Conservation (phyloP, 2,888 invertebrate genomes). For the Drosophila vallismaia region DNA sequence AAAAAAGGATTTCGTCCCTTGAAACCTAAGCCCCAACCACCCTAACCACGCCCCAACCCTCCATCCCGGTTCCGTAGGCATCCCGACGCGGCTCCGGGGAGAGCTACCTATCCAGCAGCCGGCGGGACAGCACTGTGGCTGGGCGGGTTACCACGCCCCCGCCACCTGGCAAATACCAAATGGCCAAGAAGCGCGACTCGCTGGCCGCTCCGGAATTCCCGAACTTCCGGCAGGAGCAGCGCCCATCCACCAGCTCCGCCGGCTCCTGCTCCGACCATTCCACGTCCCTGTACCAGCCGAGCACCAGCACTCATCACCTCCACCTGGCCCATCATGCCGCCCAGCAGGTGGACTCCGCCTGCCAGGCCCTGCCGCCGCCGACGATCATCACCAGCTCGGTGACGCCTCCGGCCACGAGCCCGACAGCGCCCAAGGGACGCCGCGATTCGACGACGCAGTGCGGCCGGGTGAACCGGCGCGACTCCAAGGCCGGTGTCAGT, state of each 20-base stretch:
- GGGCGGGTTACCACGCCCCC: slow-evolving; percentile 84
- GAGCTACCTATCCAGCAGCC: slow-evolving; percentile 87
- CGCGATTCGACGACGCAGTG: slow-evolving; percentile 95
- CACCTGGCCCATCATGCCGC: slow-evolving; percentile 84
- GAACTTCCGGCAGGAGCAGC: slow-evolving; percentile 86
- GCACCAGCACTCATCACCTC: slow-evolving; percentile 34
- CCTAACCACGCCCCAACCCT: not conserved
- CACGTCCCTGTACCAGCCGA: slow-evolving; percentile 84
- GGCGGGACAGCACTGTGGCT: slow-evolving; percentile 87
- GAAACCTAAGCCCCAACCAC: not conserved
- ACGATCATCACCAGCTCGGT: slow-evolving; percentile 93
- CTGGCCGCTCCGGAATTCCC: slow-evolving; percentile 85
- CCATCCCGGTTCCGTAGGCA: slow-evolving; percentile 57
- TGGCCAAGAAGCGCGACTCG: slow-evolving; percentile 87
- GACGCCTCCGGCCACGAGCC: slow-evolving; percentile 92
- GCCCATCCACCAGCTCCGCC: slow-evolving; percentile 90
- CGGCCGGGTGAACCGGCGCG: slow-evolving; percentile 87
- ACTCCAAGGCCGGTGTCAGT: slow-evolving; percentile 88
- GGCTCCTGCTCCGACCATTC: slow-evolving; percentile 86
- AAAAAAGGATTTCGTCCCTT: not conserved
- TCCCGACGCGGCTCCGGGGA: slow-evolving; percentile 88
- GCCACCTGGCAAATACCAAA: slow-evolving; percentile 87
- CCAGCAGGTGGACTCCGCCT: slow-evolving; percentile 86
- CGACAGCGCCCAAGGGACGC: slow-evolving; percentile 87
- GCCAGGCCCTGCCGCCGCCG: slow-evolving; percentile 88